These are phyloP conservation scores for Henricia sp. DNA, from an alignment of 53 echinoderm and acorn worm species.

Conservation along the genomic window DNA sequence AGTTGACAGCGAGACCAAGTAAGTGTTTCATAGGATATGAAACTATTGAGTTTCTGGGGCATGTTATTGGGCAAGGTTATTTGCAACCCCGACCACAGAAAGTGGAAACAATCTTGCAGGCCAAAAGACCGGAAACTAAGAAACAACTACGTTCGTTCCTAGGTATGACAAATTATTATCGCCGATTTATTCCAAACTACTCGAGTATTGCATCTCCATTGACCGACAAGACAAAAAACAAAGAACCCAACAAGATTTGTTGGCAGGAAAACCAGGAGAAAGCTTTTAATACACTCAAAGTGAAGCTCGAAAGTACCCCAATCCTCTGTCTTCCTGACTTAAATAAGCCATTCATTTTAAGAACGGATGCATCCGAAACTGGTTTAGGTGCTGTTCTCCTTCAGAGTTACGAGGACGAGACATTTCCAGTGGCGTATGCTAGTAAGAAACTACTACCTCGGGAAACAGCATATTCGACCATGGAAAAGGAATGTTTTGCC, in stretches of 20 bases:
- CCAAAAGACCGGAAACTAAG: conserved; percentile 65
- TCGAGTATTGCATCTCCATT: conserved; percentile 66
- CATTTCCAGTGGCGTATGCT: conserved; percentile 18
- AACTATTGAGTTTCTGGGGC: background rate
- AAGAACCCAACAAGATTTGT: conserved; percentile 63
- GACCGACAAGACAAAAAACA: conserved; percentile 64
- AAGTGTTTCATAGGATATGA: background rate
- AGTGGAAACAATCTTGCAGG: conserved; percentile 24
- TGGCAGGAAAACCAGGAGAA: conserved; percentile 59
- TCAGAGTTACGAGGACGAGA: background rate
- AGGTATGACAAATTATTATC: conserved; percentile 56
- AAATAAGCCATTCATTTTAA: conserved; percentile 12
- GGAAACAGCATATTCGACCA: conserved; percentile 25
- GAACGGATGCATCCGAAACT: conserved; percentile 47
- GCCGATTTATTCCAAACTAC: conserved; percentile 61
- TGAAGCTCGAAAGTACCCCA: conserved; percentile 30
- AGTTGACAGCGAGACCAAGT: background rate
- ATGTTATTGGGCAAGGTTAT: conserved; percentile 41
- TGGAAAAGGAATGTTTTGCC: conserved; percentile 55
- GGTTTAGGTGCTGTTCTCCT: conserved; percentile 46
- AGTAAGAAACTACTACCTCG: conserved; percentile 39
- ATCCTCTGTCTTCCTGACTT: conserved; percentile 64
- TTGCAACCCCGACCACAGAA: conserved; percentile 52
- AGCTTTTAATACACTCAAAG: conserved; percentile 59
- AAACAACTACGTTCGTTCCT: conserved; percentile 68